phyloP scores from a whole-genome alignment of 2,113 vertebrate genomes.

The Hymenochirus boettgeri region DNA sequence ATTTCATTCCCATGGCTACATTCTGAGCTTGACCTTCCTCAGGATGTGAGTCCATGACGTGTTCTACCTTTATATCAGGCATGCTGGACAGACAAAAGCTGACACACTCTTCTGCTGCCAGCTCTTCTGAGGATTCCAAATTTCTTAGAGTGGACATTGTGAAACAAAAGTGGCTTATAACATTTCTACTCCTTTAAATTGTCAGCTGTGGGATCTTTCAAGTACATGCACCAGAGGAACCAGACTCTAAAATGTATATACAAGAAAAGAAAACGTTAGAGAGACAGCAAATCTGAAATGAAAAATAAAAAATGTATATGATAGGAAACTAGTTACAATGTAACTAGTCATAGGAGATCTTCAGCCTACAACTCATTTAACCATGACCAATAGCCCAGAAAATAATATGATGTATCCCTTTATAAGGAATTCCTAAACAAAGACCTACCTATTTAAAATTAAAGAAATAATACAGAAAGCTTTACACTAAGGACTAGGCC shows the following conservation, averaged over 20 bases:
- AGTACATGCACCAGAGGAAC: background rate
- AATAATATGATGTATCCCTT: too few relatives aligned
- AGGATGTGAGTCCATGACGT: constrained; percentile 62
- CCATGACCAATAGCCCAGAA: too few relatives aligned
- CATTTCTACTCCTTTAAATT: background rate
- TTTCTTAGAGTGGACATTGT: constrained; percentile 63
- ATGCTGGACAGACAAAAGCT: constrained; percentile 76
- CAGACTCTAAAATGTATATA: background rate
- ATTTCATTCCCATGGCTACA: constrained; percentile 93
- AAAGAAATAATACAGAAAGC: too few relatives aligned
- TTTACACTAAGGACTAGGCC: too few relatives aligned
- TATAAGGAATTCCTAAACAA: too few relatives aligned
- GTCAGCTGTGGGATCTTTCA: background rate
- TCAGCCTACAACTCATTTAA: too few relatives aligned
- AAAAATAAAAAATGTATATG: too few relatives aligned
- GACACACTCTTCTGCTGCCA: constrained; percentile 77
- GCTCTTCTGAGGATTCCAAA: constrained; percentile 58
- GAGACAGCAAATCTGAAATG: too few relatives aligned
- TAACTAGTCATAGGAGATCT: too few relatives aligned
- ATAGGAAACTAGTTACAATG: too few relatives aligned
- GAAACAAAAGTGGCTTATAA: constrained; percentile 29
- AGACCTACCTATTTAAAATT: too few relatives aligned
- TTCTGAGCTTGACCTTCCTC: constrained; percentile 73
- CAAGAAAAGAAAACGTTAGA: background rate
- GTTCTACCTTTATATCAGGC: constrained; percentile 83